Base-by-base conservation (phyloP, 2,113 vertebrate genomes). In the Calidris pygmaea region DNA sequence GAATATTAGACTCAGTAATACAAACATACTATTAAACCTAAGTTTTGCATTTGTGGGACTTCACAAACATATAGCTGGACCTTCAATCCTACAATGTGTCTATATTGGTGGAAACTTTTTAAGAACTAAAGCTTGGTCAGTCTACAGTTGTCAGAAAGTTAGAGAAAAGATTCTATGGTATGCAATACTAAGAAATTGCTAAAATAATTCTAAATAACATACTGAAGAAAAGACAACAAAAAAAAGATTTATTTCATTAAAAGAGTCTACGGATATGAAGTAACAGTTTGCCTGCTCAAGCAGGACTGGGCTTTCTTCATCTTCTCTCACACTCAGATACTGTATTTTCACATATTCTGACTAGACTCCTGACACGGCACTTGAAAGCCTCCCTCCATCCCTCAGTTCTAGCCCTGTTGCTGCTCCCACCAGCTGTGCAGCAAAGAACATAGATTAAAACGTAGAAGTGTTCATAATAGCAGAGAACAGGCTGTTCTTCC, bases 401-500 rank as follows among this genome's bases (percentile, higher is more conserved):
- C 39, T 90, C 39, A 79, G 35, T 85, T 94, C 73, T 59, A 79
- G n/a, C 32, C 60, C 63, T 30, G 7, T 62, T 76, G 53, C 62
- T 90, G 14, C 26, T 95, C 29, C 79, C 50, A 79, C 90, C 48
- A 85, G 78, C 90, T 92, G 88, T 66, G 92, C 53, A 77, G 34
- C 23, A 88, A 92, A 94, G 59, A 90, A 68, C 43, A 63, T 34
- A 74, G 55, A 81, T 78, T 91, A 93, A 94, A 95, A 86, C 0
- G 0, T 16, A 83, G 55, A 92, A 93, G 16, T 45, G 41, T 26
- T 83, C 59, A 76, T 66, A 76, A 86, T 45, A 90, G 63, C 39
- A 50, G 70, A 85, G 90, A 96, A 81, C 59, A 95, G 65, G 9
- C 67, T 84, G 75, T 58, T 95, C 67, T 86, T 88, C 41, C 41